These are phyloP conservation scores for Rhingia rostrata DNA, from an alignment of 2,888 invertebrate species.

Conservation along the genomic window DNA sequence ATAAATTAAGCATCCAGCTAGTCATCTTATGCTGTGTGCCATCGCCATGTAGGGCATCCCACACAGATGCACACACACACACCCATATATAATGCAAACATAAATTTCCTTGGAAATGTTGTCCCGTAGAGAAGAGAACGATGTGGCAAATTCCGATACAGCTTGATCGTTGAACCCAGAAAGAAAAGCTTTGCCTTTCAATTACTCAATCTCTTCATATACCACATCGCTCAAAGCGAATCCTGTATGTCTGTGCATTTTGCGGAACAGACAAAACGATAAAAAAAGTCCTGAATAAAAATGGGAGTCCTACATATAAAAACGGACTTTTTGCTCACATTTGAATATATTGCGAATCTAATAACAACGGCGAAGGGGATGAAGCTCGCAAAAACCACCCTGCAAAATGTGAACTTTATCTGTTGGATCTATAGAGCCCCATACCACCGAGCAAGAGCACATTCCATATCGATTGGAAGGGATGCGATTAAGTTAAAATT, in stretches of 20 bases:
- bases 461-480: conserved; percentile 54
- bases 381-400: not conserved
- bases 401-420: conserved; percentile 21
- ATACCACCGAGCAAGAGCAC: not conserved
- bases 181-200: conserved; percentile 59
- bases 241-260: conserved; percentile 29
- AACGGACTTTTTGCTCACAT: conserved; percentile 29
- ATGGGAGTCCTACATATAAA: conserved; percentile 15
- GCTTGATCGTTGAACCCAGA: conserved; percentile 48
- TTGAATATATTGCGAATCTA: conserved; percentile 51
- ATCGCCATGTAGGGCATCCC: not conserved
- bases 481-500: conserved; percentile 69
- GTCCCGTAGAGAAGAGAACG: conserved; percentile 7
- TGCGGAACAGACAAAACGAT: conserved; percentile 3
- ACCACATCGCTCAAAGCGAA: conserved; percentile 54
- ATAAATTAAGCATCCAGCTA: conserved; percentile 55
- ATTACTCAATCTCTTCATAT: conserved; percentile 66
- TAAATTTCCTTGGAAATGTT: conserved; percentile 8
- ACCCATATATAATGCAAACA: conserved; percentile 17
- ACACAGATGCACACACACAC: not conserved
- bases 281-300: not conserved
- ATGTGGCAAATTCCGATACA: conserved; percentile 22
- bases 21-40: conserved; percentile 9
- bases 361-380: conserved; percentile 18
- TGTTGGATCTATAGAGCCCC: not conserved